A percentile compares a stretch with the other conserved stretches of the same genome.
These are phyloP conservation scores for Copidosoma aretas DNA, from an alignment of 2,888 invertebrate species.

Conservation along the genomic window DNA sequence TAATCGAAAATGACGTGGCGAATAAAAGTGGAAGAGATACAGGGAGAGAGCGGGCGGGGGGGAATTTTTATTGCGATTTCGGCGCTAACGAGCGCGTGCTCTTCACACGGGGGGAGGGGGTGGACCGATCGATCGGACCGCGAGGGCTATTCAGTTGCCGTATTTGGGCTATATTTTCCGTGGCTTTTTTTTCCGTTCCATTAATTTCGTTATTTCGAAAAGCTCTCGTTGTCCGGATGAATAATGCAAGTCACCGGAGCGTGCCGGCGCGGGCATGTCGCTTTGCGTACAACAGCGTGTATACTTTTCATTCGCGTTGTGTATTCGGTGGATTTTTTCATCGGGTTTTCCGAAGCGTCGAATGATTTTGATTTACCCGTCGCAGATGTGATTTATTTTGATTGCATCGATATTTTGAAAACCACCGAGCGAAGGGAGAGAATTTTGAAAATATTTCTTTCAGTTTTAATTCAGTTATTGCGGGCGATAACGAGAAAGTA, in stretches of 20 bases:
- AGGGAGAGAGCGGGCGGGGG: slow-evolving; percentile 24
- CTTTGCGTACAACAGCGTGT: neutral
- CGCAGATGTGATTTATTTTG: too few species aligned
- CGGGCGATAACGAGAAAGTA: too few species aligned
- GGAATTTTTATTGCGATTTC: slow-evolving; percentile 33
- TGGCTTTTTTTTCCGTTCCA: slow-evolving; percentile 10
- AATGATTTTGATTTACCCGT: too few species aligned
- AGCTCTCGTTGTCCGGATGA: slow-evolving; percentile 1
- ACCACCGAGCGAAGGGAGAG: too few species aligned
- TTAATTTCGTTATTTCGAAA: slow-evolving; percentile 23
- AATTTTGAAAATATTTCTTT: too few species aligned
- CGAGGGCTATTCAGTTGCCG: slow-evolving; percentile 13
- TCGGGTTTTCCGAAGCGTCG: too few species aligned
- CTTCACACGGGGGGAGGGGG: neutral
- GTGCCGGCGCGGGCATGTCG: too few species aligned
- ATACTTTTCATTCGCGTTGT: too few species aligned
- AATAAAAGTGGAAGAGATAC: slow-evolving; percentile 33
- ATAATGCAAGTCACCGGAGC: neutral
- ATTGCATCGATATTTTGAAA: too few species aligned
- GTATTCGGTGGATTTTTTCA: too few species aligned
- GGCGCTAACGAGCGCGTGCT: neutral
- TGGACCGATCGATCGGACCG: slow-evolving; percentile 11
- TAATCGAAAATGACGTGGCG: slow-evolving; percentile 45
- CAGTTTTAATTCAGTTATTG: too few species aligned
- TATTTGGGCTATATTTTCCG: neutral